A percentile compares a stretch with the other conserved stretches of the same genome.
phyloP scores from a whole-genome alignment of 2,113 vertebrate species.

The Corapipo altera region DNA sequence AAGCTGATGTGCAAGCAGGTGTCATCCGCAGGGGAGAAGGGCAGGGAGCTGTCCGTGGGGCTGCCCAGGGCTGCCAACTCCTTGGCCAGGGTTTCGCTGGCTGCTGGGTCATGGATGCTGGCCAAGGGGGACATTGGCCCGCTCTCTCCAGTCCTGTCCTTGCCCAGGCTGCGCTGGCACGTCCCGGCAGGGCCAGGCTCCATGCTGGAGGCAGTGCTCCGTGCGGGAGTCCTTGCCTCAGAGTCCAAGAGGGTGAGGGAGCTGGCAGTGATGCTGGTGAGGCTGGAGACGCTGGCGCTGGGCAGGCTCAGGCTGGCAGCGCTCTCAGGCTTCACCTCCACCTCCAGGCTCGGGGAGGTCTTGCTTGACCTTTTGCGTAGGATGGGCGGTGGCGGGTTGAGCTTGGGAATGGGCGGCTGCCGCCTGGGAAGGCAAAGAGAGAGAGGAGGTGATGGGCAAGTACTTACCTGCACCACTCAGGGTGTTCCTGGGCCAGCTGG shows the following conservation, averaged over 20 bases:
- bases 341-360: conserved; percentile 74
- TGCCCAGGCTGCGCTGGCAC: conserved; percentile 42
- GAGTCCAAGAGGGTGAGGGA: conserved; percentile 75
- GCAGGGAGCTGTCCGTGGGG: conserved; percentile 15
- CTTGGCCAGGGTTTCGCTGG: neutral
- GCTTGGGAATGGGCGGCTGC: conserved; percentile 78
- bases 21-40: conserved; percentile 70
- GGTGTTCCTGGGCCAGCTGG: accelerated
- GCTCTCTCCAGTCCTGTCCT: conserved; percentile 66
- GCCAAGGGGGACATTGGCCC: conserved; percentile 66
- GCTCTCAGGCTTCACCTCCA: conserved; percentile 26
- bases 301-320: conserved; percentile 1
- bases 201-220: conserved; percentile 55
- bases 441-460: neutral
- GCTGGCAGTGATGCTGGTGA: conserved; percentile 73
- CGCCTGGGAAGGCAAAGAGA: conserved; percentile 31
- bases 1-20: conserved; percentile 87
- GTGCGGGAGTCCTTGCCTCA: conserved; percentile 68
- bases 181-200: conserved; percentile 73
- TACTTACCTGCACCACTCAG: neutral
- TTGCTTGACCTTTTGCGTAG: conserved; percentile 80
- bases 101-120: conserved; percentile 36
- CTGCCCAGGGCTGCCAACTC: neutral
- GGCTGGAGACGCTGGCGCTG: conserved; percentile 67
- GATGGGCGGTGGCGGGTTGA: conserved; percentile 79